Percentiles rank a stretch among this genome's conserved stretches.
These are phyloP conservation scores for Stratiomys singularior DNA, from an alignment of 2,888 invertebrate species.

Conservation along the genomic window DNA sequence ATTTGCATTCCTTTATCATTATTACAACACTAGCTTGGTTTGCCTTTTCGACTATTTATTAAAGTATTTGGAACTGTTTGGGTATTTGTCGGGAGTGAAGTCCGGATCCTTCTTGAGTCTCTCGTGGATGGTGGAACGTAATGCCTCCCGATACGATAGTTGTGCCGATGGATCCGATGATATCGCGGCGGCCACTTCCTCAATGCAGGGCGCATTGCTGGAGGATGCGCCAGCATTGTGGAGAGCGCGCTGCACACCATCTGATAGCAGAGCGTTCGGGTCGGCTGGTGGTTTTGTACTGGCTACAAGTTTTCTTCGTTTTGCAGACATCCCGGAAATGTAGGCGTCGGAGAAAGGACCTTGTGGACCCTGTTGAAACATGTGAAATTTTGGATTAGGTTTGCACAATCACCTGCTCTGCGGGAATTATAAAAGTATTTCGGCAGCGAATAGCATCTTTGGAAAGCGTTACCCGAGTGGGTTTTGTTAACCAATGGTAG, in stretches of 20 bases:
- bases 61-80: slow-evolving; percentile 64
- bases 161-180: slow-evolving; percentile 61
- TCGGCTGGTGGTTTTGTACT: slow-evolving; percentile 61
- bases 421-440: no score
- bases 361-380: slow-evolving; percentile 60
- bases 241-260: slow-evolving; percentile 62
- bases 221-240: slow-evolving; percentile 57
- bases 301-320: slow-evolving; percentile 80
- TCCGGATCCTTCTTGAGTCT: slow-evolving; percentile 63
- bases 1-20: background rate
- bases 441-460: no score
- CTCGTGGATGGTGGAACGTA: slow-evolving; percentile 60
- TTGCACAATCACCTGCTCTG: no score
- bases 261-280: slow-evolving; percentile 60
- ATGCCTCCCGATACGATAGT: slow-evolving; percentile 62
- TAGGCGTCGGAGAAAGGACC: slow-evolving; percentile 89
- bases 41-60: slow-evolving; percentile 48
- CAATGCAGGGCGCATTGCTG: slow-evolving; percentile 54
- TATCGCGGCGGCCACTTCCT: slow-evolving; percentile 56
- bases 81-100: slow-evolving; percentile 63
- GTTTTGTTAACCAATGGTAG: background rate
- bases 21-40: background rate
- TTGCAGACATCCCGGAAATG: slow-evolving; percentile 87
- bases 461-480: no score
- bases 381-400: no score